Conservation (phyloP, 2,113 vertebrate genomes). For the Macquaria australasica region DNA sequence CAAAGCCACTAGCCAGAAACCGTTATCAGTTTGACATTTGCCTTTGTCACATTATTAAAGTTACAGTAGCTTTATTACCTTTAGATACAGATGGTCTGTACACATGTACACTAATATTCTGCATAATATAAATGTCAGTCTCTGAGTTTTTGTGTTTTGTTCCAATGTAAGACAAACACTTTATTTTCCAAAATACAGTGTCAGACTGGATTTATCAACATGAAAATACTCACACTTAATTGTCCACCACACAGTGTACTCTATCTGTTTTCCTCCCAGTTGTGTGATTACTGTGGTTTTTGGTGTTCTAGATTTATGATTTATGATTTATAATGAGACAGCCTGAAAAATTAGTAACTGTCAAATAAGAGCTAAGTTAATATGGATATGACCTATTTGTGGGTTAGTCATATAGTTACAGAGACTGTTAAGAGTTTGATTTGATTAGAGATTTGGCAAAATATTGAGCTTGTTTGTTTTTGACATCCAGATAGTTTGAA, state of each 20-base stretch:
- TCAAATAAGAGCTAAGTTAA: neutral
- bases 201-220: constrained; percentile 3
- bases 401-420: neutral
- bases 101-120: neutral
- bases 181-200: neutral
- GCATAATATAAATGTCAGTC: neutral
- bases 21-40: constrained; percentile 2
- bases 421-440: neutral
- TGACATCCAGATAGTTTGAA: neutral
- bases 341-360: neutral
- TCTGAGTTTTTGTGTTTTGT: neutral
- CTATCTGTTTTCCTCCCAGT: neutral
- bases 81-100: neutral
- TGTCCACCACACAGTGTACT: neutral
- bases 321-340: neutral
- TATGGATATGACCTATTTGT: neutral
- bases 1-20: neutral
- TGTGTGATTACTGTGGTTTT: neutral
- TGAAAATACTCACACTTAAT: neutral
- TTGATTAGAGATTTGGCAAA: neutral
- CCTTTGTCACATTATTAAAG: constrained; percentile 5
- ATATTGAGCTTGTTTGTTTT: neutral
- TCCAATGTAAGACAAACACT: neutral
- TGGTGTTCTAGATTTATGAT: neutral
- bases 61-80: neutral